Evolutionary conservation across 2,888 invertebrate genomes (phyloP).

Genomic region (Fragum sueziense): DNA sequence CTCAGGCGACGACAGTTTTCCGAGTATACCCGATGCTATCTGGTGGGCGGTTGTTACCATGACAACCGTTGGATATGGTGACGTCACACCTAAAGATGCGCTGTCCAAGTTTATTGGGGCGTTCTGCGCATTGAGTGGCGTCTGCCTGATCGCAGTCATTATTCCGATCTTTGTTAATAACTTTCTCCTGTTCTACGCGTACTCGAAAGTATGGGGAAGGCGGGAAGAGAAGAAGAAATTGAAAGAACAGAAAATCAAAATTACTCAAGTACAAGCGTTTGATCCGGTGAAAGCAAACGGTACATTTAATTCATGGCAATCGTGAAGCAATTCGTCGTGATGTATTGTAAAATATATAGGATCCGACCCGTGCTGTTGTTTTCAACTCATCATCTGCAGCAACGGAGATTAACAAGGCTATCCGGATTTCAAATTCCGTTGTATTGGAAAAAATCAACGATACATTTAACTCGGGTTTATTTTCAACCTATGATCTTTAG

Average conservation of each 20-base stretch:
- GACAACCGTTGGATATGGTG: slow-evolving; percentile 79
- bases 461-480: too few relatives aligned
- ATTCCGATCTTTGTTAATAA: slow-evolving; percentile 78
- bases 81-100: slow-evolving; percentile 66
- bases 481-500: too few relatives aligned
- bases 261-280: slow-evolving; percentile 30
- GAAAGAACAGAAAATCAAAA: slow-evolving; percentile 10
- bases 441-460: too few relatives aligned
- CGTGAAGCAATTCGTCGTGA: too few relatives aligned
- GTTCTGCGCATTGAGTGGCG: slow-evolving; percentile 70
- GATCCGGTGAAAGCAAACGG: not conserved
- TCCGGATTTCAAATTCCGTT: too few relatives aligned
- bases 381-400: too few relatives aligned
- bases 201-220: slow-evolving; percentile 64
- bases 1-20: slow-evolving; percentile 66
- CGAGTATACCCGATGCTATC: slow-evolving; percentile 72
- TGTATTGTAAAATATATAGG: too few relatives aligned
- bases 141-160: slow-evolving; percentile 73
- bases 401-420: too few relatives aligned
- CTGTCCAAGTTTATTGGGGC: slow-evolving; percentile 69
- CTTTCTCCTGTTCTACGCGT: slow-evolving; percentile 71
- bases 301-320: not conserved
- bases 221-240: slow-evolving; percentile 19
- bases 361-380: too few relatives aligned
- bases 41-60: slow-evolving; percentile 78